Evolutionary conservation across 2,797 vertebrate species (phyloP).

Genomic region (Parotocinclus haroldoi): DNA sequence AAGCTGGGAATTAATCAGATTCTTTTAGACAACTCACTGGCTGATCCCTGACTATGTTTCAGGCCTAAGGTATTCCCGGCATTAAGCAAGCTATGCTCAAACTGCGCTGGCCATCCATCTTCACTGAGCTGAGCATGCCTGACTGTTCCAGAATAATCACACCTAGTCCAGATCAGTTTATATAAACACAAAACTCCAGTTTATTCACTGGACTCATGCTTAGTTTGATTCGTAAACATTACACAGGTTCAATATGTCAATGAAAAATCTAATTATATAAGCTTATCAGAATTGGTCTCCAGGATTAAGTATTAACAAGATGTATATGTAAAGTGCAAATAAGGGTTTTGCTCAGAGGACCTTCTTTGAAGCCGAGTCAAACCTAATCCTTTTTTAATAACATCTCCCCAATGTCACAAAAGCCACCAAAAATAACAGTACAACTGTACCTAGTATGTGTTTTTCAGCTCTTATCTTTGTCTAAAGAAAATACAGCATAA

Average conservation of each 20-base stretch:
- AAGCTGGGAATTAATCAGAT: constrained; percentile 35
- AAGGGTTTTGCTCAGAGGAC: too few relatives aligned
- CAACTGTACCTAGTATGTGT: too few relatives aligned
- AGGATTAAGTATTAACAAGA: too few relatives aligned
- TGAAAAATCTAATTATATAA: neutral
- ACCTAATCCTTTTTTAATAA: too few relatives aligned
- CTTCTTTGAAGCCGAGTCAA: too few relatives aligned
- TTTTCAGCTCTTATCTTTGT: too few relatives aligned
- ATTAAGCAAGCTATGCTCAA: constrained; percentile 50
- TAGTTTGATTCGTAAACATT: neutral
- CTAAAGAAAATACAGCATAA: too few relatives aligned
- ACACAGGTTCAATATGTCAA: too few relatives aligned
- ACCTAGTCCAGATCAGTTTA: neutral
- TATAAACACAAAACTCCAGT: neutral
- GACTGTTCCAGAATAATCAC: constrained; percentile 15
- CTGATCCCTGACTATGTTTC: constrained; percentile 37
- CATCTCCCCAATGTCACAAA: too few relatives aligned
- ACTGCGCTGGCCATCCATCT: neutral
- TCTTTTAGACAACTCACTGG: neutral
- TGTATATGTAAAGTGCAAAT: too few relatives aligned
- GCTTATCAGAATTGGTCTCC: too few relatives aligned
- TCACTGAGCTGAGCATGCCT: neutral
- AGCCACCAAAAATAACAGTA: too few relatives aligned
- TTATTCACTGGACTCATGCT: neutral
- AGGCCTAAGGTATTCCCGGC: constrained; percentile 66